Percentiles rank a stretch among this genome's conserved stretches.
These are phyloP conservation scores for Centrocercus urophasianus DNA, from an alignment of 2,113 vertebrate genomes.

Conservation along the genomic window DNA sequence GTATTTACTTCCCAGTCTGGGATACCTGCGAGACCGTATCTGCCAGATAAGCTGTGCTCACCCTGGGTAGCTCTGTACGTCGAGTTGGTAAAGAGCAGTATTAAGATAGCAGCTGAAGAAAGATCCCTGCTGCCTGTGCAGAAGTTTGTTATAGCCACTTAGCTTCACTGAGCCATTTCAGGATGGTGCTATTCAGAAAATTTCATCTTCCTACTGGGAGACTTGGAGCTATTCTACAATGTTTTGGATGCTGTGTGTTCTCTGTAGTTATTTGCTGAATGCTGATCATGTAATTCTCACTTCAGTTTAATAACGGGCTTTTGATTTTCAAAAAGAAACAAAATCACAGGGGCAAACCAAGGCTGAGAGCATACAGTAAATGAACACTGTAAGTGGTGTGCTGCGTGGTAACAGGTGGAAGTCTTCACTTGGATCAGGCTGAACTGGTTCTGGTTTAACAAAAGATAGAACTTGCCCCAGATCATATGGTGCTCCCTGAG, in stretches of 20 bases:
- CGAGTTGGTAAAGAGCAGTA: background rate
- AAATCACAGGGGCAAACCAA: background rate
- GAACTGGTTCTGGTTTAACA: background rate
- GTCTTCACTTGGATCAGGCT: background rate
- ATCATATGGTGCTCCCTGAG: background rate
- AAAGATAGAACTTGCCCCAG: background rate
- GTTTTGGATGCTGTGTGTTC: background rate
- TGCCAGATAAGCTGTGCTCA: constrained; percentile 1
- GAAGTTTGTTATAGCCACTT: background rate
- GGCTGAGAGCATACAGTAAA: background rate
- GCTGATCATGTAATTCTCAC: background rate
- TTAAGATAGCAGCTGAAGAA: background rate
- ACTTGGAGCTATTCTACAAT: background rate
- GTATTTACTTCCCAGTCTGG: constrained; percentile 2
- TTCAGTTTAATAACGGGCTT: background rate
- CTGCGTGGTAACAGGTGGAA: background rate
- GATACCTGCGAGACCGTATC: background rate
- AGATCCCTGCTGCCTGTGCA: background rate
- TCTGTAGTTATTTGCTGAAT: background rate
- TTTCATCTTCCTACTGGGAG: background rate
- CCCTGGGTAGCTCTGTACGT: background rate
- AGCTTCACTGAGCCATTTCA: background rate
- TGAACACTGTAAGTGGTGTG: background rate
- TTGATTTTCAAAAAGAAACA: background rate
- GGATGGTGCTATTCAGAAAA: background rate